Evolutionary conservation across 2,888 invertebrate genomes (phyloP), one percentile per base, ranked within the genome.

Genomic region (Tinea pellionella): DNA sequence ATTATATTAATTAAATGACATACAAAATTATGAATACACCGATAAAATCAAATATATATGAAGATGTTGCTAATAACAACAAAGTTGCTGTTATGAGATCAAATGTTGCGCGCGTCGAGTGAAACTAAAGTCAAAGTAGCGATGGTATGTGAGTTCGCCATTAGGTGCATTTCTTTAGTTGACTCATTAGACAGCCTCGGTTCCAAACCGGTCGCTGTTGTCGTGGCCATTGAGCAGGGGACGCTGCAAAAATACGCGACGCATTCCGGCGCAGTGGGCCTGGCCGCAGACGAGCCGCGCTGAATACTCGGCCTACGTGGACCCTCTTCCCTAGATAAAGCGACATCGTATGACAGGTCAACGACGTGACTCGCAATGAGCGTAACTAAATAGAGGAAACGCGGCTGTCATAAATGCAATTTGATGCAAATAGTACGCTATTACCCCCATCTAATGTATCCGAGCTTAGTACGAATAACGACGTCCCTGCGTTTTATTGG

Each of bases 321-420:
- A 69, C 68, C 73, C 67, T 70, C 68, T 72, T 70, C 68, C 70
- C 72, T 65, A 69, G 67, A 73, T 69, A 59, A n/a, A 24, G 61
- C 57, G 57, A 62, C 61, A 60, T 24, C 24, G 24, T 24, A 24
- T 9, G 37, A n/a, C 37, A 37, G 37, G 37, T 37, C 37, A 37
- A 37, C 37, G 37, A n/a, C n/a, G 37, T 12, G 15, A 16, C 42
- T 41, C 57, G 19, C 60, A 43, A 43, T 57, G 15, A 30, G 59
- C 13, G 30, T 16, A 58, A 37, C 58, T 56, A 12, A 12, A 9
- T 2, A 12, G 32, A 43, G 29, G 7, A 24, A 42, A 43, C 12
- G 16, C 53, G 53, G 37, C 37, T 51, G 61, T 30, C 59, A 51
- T 61, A 58, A 58, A 42, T 30, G 29, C 18, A 30, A 43, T 29